Percentiles rank a stretch among this genome's conserved stretches.
phyloP scores from a whole-genome alignment of 92 coral and sea anemone genomes.

The Siderastrea siderea region DNA sequence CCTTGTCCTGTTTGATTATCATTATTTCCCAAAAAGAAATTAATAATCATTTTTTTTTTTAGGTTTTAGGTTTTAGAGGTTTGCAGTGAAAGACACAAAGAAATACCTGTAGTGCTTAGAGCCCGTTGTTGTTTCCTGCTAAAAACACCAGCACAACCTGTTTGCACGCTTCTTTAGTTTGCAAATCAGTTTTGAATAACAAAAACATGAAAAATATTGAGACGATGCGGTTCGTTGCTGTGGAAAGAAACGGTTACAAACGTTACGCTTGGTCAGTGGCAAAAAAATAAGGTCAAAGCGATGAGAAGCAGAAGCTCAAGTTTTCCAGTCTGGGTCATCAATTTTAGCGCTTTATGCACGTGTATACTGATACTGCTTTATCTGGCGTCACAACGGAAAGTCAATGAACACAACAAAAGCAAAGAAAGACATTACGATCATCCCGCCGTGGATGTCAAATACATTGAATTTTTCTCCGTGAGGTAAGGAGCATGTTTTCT shows the following conservation, averaged over 20 bases:
- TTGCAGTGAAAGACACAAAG: not conserved
- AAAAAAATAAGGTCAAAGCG: conserved; percentile 14
- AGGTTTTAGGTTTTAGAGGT: too few species aligned
- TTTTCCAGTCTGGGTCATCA: conserved; percentile 31
- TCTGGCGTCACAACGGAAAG: conserved; percentile 10
- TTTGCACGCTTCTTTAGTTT: conserved; percentile 34
- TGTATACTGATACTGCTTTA: conserved; percentile 25
- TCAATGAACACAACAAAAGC: not conserved
- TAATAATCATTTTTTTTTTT: too few species aligned
- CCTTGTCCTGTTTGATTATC: too few species aligned
- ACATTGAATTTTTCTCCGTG: conserved; percentile 44
- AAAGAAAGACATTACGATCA: conserved; percentile 10
- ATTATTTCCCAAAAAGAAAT: too few species aligned
- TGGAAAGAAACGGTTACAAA: conserved; percentile 18
- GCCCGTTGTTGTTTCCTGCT: not conserved
- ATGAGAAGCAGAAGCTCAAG: conserved; percentile 36
- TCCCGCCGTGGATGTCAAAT: conserved; percentile 33
- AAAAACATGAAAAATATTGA: conserved; percentile 22
- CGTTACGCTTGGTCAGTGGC: conserved; percentile 31
- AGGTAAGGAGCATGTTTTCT: conserved; percentile 10
- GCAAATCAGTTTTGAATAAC: conserved; percentile 15
- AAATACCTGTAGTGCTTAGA: conserved; percentile 22
- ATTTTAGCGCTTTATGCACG: not conserved
- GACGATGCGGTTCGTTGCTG: conserved; percentile 7
- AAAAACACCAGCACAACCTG: conserved; percentile 42